phyloP scores from a whole-genome alignment of 2,113 vertebrate genomes.

The Sakesphorus luctuosus region DNA sequence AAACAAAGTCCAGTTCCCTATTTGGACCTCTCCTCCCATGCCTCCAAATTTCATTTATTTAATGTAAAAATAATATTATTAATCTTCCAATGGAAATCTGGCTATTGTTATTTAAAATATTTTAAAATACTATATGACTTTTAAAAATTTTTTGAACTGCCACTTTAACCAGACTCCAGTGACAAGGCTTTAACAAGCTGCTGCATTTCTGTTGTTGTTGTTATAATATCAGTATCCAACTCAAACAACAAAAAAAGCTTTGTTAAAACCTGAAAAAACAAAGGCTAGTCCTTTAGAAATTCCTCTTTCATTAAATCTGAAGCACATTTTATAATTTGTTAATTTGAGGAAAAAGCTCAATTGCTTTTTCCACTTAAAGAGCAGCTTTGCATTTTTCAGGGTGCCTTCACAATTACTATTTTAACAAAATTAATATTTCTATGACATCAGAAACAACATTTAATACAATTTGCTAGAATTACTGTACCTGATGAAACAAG shows the following conservation, averaged over 20 bases:
- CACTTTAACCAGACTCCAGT: background rate
- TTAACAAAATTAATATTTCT: constrained; percentile 19
- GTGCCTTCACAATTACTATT: background rate
- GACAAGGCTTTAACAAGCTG: background rate
- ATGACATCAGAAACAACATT: constrained; percentile 11
- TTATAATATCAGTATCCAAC: background rate
- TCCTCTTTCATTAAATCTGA: background rate
- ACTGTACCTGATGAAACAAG: constrained; percentile 67
- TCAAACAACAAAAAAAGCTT: background rate
- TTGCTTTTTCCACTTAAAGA: background rate
- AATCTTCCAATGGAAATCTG: background rate
- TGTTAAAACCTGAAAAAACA: background rate
- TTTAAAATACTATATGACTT: background rate
- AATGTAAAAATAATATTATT: background rate
- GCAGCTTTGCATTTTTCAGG: constrained; percentile 6
- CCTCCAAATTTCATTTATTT: background rate
- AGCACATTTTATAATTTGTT: background rate
- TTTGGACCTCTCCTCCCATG: background rate
- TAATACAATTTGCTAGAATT: constrained; percentile 27
- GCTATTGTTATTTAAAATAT: background rate
- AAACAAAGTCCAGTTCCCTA: background rate
- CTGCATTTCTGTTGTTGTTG: background rate
- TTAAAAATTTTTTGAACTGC: background rate
- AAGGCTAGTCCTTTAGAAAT: background rate
- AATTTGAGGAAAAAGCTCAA: background rate